A percentile compares a stretch with the other conserved stretches of the same genome.
These are phyloP conservation scores for Erpornis zantholeuca DNA, from an alignment of 2,113 vertebrate species.

Conservation along the genomic window DNA sequence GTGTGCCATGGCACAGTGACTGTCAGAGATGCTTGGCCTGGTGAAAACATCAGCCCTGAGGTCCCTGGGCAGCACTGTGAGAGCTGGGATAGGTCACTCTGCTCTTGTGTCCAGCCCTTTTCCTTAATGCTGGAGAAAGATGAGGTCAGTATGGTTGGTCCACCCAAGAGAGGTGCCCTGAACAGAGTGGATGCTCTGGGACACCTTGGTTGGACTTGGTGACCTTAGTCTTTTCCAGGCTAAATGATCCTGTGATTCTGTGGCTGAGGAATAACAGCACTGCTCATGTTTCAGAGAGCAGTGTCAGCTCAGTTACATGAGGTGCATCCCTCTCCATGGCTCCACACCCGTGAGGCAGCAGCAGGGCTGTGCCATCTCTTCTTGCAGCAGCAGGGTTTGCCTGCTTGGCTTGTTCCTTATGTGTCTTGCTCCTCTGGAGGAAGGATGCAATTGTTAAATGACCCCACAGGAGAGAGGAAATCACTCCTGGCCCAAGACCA, in stretches of 20 bases:
- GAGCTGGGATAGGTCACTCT: not conserved
- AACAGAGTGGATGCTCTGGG: not conserved
- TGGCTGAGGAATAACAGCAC: not conserved
- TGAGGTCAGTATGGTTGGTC: not conserved
- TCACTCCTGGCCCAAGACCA: not conserved
- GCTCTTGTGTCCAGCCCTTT: not conserved
- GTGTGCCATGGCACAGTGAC: fast-evolving
- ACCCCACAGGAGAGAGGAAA: not conserved
- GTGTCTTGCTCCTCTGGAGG: not conserved
- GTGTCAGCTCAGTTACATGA: not conserved
- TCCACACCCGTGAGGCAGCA: not conserved
- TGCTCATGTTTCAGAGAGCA: not conserved
- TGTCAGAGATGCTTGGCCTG: not conserved
- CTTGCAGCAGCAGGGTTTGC: not conserved
- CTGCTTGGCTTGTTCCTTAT: not conserved
- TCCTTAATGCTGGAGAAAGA: not conserved
- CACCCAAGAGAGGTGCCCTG: not conserved
- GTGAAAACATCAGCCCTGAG: not conserved
- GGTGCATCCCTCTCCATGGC: not conserved
- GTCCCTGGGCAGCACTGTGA: not conserved
- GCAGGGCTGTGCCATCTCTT: not conserved
- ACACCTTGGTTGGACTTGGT: not conserved
- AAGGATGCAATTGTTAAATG: not conserved
- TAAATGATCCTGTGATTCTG: not conserved
- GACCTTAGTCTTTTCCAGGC: not conserved